Base-by-base conservation (phyloP, 2,888 invertebrate genomes). In the Trichacis sp. region DNA sequence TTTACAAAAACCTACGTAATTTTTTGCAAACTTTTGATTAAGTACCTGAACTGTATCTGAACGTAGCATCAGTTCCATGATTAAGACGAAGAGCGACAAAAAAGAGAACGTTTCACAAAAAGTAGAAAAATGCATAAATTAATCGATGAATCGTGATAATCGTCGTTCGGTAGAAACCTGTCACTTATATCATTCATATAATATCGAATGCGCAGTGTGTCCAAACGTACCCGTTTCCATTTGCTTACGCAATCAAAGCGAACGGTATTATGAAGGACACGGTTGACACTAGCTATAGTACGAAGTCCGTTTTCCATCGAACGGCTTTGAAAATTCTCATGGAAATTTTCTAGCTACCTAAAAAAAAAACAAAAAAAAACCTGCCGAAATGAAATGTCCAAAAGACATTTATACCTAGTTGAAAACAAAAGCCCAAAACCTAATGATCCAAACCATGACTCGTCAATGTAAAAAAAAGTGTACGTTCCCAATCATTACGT, bases 191-290 rank as follows among this genome's bases (percentile, higher is more conserved):
- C 58, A 64, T 64, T 69, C 52, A 60, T 52, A 61, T n/a, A n/a
- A n/a, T 64, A 24, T 64, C 64, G 58, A 58, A 60, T 67, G 57
- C 46, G 57, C 59, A 54, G 61, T 55, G 55, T 58, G 8, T n/a
- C 63, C 51, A 65, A 65, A 64, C 58, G 60, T 58, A 64, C 69
- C 67, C 64, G 65, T 70, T 69, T 56, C 64, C 52, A 58, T 59
- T 64, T 54, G 64, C 68, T 73, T 73, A 70, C 66, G 70, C 71
- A 73, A 73, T 69, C 68, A 60, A 62, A 66, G 57, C 59, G 57
- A 70, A 68, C 69, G 67, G 63, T 69, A 68, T 77, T 76, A 78
- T 73, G 70, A 80, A 79, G 79, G 80, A 78, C 77, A 72, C 76
- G 67, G 75, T 73, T 74, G 72, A 74, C 74, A 73, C 70, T 63